Base-by-base conservation (phyloP, 2,888 invertebrate genomes). In the Ormyrus thymus region DNA sequence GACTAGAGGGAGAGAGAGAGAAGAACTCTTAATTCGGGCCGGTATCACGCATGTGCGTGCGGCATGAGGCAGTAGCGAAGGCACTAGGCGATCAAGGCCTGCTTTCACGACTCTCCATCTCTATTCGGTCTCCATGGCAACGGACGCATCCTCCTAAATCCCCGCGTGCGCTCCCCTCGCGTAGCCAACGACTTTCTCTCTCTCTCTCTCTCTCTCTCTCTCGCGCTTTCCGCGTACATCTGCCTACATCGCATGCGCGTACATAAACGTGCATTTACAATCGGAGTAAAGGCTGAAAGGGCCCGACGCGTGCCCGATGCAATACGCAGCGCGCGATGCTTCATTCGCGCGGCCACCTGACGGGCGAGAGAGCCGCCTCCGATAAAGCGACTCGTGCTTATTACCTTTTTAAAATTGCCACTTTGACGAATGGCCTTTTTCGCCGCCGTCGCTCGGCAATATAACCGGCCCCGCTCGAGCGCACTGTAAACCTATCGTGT, bases 1-100 rank as follows among this genome's bases (percentile, higher is more conserved):
- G 13, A 51, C 15, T 2, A 10, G 58, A 55, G 45, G 13, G 66
- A 10, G 59, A 68, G 29, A 1, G 29, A 29, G 29, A 50, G 61
- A n/a, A 29, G 3, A 86, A 86, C 84, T 86, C 85, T 84, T 84
- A 84, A 86, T 84, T 85, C 84, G 85, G 43, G 13, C 45, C 7
- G 29, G 11, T 1, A 13, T 13, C 46, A 11, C 7, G 43, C 58
- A 11, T n/a, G 15, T n/a, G 6, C 8, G 6, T n/a, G 62, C 15
- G 65, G 48, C 29, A 29, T 3, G 29, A 29, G 29, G 29, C 29
- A 29, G 29, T 29, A 29, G 69, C 70, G 72, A 48, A 29, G 61
- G 66, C 76, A 65, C 59, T 71, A 29, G 61, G 66, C 76, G 71
- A 71, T 71, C 71, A 65, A 77, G 59, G 81, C 82, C 81, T 84